These are phyloP conservation scores for Acipenser transmontanus DNA, from an alignment of 2,797 vertebrate species.

Conservation along the genomic window DNA sequence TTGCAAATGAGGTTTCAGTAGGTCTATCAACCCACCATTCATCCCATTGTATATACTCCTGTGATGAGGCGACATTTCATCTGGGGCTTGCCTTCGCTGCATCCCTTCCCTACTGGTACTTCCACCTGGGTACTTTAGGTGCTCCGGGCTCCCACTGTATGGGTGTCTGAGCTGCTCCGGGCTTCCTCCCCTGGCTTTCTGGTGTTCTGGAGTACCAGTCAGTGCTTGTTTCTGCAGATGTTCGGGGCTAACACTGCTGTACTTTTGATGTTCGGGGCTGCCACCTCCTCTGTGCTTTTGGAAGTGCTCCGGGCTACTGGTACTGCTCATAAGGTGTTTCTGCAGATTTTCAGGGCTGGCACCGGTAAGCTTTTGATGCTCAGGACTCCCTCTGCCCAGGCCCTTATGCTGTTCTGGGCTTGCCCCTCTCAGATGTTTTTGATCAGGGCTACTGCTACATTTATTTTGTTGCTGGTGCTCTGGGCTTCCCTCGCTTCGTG, in stretches of 20 bases:
- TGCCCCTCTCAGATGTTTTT: constrained; percentile 62
- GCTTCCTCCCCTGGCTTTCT: constrained; percentile 73
- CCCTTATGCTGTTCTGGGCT: constrained; percentile 78
- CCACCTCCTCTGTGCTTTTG: constrained; percentile 72
- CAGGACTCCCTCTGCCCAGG: constrained; percentile 58
- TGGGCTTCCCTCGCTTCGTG: constrained; percentile 25
- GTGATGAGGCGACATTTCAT: constrained; percentile 78
- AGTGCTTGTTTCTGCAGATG: constrained; percentile 53
- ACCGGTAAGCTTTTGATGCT: constrained; percentile 66
- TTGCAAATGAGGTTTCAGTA: constrained; percentile 31
- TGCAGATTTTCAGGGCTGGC: constrained; percentile 66
- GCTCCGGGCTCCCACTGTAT: constrained; percentile 65
- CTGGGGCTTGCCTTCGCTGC: constrained; percentile 69
- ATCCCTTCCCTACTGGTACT: constrained; percentile 66
- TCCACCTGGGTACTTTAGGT: constrained; percentile 59
- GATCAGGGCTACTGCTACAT: constrained; percentile 68
- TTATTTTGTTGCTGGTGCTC: constrained; percentile 70
- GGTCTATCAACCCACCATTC: constrained; percentile 77
- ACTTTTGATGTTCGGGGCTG: constrained; percentile 66
- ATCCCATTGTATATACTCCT: constrained; percentile 91
- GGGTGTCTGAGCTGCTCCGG: constrained; percentile 80
- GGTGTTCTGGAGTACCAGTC: too few relatives aligned
- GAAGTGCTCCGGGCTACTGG: constrained; percentile 77
- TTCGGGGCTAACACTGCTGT: constrained; percentile 65
- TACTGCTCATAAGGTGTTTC: constrained; percentile 65